Percentiles rank a stretch among this genome's conserved stretches.
These are phyloP conservation scores for Gambusia yucatana DNA, from an alignment of 2,797 vertebrate genomes.

Conservation along the genomic window DNA sequence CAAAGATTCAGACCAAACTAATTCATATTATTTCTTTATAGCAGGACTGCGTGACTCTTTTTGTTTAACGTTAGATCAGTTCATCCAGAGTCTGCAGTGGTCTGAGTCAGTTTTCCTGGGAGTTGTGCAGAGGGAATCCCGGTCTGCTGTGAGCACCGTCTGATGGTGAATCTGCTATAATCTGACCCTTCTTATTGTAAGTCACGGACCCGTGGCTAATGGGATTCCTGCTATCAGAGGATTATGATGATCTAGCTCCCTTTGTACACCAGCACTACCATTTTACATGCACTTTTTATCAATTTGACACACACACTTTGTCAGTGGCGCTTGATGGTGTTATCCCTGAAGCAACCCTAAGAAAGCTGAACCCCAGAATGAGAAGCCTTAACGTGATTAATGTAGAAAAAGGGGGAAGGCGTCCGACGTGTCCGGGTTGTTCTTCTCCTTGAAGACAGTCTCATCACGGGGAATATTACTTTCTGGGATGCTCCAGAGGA, in stretches of 20 bases:
- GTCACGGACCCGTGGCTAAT: slow-evolving; percentile 71
- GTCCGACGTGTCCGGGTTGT: slow-evolving; percentile 45
- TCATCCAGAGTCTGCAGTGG: not conserved
- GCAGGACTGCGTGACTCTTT: not conserved
- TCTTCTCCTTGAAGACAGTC: slow-evolving; percentile 61
- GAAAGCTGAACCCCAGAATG: slow-evolving; percentile 24
- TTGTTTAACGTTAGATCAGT: not conserved
- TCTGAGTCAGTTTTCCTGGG: slow-evolving; percentile 21
- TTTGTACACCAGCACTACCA: slow-evolving; percentile 51
- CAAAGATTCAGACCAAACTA: not conserved
- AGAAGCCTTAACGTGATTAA: not conserved
- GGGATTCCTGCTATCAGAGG: slow-evolving; percentile 69
- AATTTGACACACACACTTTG: slow-evolving; percentile 64
- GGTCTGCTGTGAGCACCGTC: slow-evolving; percentile 37
- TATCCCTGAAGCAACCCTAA: not conserved
- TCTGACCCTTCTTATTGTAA: slow-evolving; percentile 70
- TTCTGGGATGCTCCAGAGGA: slow-evolving; percentile 61
- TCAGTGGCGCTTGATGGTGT: slow-evolving; percentile 43
- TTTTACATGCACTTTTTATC: slow-evolving; percentile 64
- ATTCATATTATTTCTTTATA: not conserved
- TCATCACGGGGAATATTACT: slow-evolving; percentile 56
- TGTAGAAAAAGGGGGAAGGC: slow-evolving; percentile 36
- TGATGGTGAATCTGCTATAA: slow-evolving; percentile 56
- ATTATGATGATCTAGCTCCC: slow-evolving; percentile 63
- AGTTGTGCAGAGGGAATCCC: slow-evolving; percentile 48